These are phyloP conservation scores for Sebastes wilsoni DNA, from an alignment of 2,797 vertebrate genomes.

Conservation along the genomic window DNA sequence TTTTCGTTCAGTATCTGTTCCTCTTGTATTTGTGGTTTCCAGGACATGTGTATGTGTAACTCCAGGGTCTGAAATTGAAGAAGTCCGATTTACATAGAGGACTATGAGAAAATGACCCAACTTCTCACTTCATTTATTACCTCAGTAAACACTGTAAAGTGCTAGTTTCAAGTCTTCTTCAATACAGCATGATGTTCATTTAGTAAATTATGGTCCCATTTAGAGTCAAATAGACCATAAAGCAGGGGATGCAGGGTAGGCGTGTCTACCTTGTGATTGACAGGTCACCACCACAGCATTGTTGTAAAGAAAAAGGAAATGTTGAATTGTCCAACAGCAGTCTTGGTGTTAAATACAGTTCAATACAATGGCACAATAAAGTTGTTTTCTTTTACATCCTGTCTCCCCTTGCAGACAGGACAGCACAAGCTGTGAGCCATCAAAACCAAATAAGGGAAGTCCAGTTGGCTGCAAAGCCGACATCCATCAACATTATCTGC, in stretches of 20 bases:
- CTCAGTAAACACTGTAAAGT: not conserved
- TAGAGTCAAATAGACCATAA: too few species aligned
- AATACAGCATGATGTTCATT: not conserved
- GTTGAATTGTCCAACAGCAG: not conserved
- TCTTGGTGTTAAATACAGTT: not conserved
- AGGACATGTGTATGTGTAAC: not conserved
- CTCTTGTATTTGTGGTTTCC: not conserved
- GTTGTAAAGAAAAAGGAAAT: not conserved
- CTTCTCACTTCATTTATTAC: not conserved
- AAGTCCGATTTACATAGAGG: not conserved
- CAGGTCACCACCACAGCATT: too few species aligned
- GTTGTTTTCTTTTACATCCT: not conserved
- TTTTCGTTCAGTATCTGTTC: not conserved
- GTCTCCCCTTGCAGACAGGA: not conserved
- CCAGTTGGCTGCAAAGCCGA: not conserved
- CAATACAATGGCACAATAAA: not conserved
- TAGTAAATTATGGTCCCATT: not conserved
- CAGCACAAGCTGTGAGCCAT: slow-evolving; percentile 10
- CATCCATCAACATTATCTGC: not conserved
- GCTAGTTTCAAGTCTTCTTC: not conserved
- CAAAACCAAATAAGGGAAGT: slow-evolving; percentile 12
- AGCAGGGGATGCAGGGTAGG: too few species aligned
- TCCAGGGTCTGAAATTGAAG: not conserved
- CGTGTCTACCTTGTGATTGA: too few species aligned
- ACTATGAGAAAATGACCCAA: not conserved